Percentiles rank a stretch among this genome's conserved stretches.
Conservation (phyloP, 2,113 vertebrate species). For the Nasalis larvatus region DNA sequence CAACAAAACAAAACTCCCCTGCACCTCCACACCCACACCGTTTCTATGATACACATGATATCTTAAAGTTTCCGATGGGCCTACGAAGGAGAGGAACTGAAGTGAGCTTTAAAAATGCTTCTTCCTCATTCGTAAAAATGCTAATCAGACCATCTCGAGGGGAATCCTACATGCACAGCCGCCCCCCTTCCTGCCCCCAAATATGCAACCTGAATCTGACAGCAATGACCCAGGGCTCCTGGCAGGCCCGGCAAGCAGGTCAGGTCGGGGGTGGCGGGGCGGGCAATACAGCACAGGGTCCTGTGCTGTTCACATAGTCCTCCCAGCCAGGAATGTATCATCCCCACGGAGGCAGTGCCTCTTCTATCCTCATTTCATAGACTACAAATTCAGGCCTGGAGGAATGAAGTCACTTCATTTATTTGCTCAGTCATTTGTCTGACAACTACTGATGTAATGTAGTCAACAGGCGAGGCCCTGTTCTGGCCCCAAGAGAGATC, state of each 20-base stretch:
- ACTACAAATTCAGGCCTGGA: background rate
- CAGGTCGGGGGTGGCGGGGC: background rate
- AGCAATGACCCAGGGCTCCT: accelerated
- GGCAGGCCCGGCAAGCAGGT: background rate
- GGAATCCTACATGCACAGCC: accelerated
- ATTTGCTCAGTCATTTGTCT: background rate
- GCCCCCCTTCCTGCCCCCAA: accelerated
- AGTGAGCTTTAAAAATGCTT: background rate
- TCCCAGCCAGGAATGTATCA: background rate
- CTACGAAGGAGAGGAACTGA: background rate
- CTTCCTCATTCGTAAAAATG: background rate
- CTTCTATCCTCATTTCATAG: background rate
- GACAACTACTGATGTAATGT: accelerated
- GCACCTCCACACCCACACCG: accelerated
- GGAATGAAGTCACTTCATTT: background rate
- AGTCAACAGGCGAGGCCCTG: accelerated
- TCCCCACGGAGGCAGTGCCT: background rate
- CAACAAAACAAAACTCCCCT: background rate
- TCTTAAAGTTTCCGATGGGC: background rate
- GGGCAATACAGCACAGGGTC: too few relatives aligned
- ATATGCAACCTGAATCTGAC: accelerated
- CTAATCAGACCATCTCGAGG: background rate
- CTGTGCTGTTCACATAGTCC: background rate
- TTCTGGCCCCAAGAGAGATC: background rate
- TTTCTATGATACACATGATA: accelerated